phyloP scores from a whole-genome alignment of 2,797 vertebrate species.

The Myripristis jacobus region DNA sequence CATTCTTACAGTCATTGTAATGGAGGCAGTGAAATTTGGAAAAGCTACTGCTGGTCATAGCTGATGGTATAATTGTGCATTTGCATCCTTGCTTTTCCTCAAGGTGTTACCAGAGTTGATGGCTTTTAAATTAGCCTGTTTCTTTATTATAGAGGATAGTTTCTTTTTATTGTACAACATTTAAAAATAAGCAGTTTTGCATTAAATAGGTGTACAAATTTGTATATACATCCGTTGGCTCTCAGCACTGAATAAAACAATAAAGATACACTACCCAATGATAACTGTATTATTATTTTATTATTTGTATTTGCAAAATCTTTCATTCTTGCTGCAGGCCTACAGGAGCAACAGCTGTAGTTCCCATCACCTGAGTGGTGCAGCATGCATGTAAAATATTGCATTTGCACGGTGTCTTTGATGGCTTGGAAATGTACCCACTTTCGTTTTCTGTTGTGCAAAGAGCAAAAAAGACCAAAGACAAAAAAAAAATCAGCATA shows the following conservation, averaged over 20 bases:
- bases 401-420: too few relatives aligned
- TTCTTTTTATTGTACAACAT: neutral
- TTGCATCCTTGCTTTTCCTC: neutral
- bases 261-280: neutral
- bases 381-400: too few relatives aligned
- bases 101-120: neutral
- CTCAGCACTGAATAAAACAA: neutral
- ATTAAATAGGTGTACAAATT: conserved; percentile 12
- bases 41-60: neutral
- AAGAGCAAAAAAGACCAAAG: too few relatives aligned
- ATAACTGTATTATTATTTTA: neutral
- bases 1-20: neutral
- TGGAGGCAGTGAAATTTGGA: neutral
- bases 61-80: neutral
- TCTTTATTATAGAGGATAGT: neutral
- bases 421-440: too few relatives aligned
- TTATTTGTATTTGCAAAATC: neutral
- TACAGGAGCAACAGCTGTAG: neutral
- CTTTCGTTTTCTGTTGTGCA: too few relatives aligned
- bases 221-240: conserved; percentile 22
- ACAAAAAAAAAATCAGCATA: too few relatives aligned
- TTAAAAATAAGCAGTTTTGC: neutral
- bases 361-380: too few relatives aligned
- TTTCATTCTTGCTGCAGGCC: neutral
- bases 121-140: neutral